A percentile compares a stretch with the other conserved stretches of the same genome.
Conservation (phyloP, 2,797 vertebrate genomes). For the Myotis vivesi region DNA sequence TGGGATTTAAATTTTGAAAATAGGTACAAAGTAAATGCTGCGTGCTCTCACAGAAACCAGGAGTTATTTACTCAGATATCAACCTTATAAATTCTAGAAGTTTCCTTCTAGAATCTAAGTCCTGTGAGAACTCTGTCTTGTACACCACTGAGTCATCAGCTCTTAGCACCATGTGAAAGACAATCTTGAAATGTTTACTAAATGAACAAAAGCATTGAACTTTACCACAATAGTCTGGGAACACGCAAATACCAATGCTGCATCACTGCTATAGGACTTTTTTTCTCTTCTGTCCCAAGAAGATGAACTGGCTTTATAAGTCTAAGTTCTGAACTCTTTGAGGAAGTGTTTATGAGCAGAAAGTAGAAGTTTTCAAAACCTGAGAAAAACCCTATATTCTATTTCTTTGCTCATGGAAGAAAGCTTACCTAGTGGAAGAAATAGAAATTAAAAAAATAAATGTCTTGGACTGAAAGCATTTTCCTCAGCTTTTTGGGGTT, state of each 20-base stretch:
- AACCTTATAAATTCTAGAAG: neutral
- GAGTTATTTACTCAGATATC: neutral
- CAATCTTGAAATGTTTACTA: neutral
- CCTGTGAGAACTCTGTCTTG: neutral
- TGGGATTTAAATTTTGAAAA: neutral
- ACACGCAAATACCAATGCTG: neutral
- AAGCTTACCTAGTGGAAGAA: neutral
- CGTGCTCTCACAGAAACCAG: neutral
- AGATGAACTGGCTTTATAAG: neutral
- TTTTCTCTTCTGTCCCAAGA: neutral
- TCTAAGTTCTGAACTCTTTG: neutral
- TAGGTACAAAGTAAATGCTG: neutral
- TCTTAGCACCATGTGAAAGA: neutral
- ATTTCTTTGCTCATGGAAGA: neutral
- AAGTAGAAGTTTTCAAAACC: neutral
- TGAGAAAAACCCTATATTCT: neutral
- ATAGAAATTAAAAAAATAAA: neutral
- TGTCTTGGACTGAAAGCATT: neutral
- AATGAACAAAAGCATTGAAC: conserved; percentile 5
- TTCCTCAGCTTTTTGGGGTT: neutral
- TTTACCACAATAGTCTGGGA: neutral
- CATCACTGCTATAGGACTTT: neutral
- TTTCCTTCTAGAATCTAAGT: neutral
- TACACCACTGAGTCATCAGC: neutral
- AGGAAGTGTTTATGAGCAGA: neutral